phyloP scores from a whole-genome alignment of 1,140 invertebrate genomes.

The Agraylea sexmaculata region DNA sequence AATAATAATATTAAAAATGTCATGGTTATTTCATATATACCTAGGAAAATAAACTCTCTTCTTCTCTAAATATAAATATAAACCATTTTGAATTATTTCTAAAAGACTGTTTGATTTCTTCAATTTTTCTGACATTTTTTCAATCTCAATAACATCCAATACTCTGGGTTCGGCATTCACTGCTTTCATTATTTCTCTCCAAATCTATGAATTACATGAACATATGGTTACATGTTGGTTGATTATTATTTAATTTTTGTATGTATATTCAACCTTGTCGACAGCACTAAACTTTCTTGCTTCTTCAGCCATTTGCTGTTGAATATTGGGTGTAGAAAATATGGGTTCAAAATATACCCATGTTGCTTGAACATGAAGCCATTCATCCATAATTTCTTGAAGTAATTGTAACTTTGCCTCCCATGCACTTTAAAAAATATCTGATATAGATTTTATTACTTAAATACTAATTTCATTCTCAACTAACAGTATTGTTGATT shows the following conservation, averaged over 20 bases:
- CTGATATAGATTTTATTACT: constrained; percentile 5
- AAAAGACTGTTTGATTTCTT: constrained; percentile 79
- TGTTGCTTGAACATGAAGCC: constrained; percentile 89
- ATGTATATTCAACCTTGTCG: constrained; percentile 53
- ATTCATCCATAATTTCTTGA: constrained; percentile 91
- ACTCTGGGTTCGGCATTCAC: constrained; percentile 69
- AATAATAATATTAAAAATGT: constrained; percentile 3
- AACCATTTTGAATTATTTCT: constrained; percentile 81
- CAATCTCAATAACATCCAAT: constrained; percentile 75
- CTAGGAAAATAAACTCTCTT: constrained; percentile 84
- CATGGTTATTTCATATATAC: constrained; percentile 6
- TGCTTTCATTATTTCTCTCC: constrained; percentile 90
- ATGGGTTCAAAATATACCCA: constrained; percentile 98
- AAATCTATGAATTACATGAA: constrained; percentile 43
- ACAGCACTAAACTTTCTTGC: constrained; percentile 82
- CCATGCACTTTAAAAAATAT: constrained; percentile 50
- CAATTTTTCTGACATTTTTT: constrained; percentile 84
- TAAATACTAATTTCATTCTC: constrained; percentile 4
- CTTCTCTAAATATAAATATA: constrained; percentile 91
- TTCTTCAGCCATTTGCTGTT: constrained; percentile 84
- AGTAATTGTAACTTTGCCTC: constrained; percentile 63
- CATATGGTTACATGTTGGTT: not conserved
- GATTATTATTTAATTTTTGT: constrained; percentile 4
- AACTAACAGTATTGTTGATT: constrained; percentile 60
- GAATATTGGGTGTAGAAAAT: constrained; percentile 95